These are phyloP conservation scores for Harpagoxenus sublaevis DNA, from an alignment of 2,888 invertebrate species.

Conservation along the genomic window DNA sequence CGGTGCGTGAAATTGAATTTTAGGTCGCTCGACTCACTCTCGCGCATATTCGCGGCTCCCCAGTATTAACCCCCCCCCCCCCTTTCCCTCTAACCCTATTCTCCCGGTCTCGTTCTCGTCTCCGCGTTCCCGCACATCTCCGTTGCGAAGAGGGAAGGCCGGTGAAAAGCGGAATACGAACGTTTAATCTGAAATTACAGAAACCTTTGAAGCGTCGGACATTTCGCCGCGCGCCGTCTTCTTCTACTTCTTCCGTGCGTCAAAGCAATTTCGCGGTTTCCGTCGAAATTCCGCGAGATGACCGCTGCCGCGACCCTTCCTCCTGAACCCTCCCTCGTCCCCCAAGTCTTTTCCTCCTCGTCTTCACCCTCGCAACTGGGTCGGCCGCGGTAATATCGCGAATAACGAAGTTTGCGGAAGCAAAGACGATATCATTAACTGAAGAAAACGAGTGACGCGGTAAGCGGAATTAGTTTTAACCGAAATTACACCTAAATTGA, in stretches of 20 bases:
- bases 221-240: slow-evolving; percentile 8
- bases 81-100: background rate
- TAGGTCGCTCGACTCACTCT: slow-evolving; percentile 61
- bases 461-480: slow-evolving; percentile 3
- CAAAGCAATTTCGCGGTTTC: slow-evolving; percentile 33
- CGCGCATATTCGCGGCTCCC: slow-evolving; percentile 37
- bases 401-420: slow-evolving; percentile 35
- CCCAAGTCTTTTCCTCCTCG: background rate
- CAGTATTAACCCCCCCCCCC: background rate
- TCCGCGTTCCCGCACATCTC: background rate
- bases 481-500: slow-evolving; percentile 6
- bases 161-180: slow-evolving; percentile 24
- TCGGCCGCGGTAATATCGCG: slow-evolving; percentile 36
- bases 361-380: slow-evolving; percentile 28
- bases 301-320: background rate
- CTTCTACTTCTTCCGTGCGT: slow-evolving; percentile 28
- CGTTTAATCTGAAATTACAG: slow-evolving; percentile 44
- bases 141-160: background rate
- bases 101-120: background rate
- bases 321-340: background rate
- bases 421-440: slow-evolving; percentile 25
- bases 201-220: slow-evolving; percentile 26
- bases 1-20: slow-evolving; percentile 81
- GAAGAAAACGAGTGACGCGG: slow-evolving; percentile 9
- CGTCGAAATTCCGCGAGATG: slow-evolving; percentile 38